These are phyloP conservation scores for Cryptoprocta ferox DNA, from an alignment of 2,797 vertebrate genomes.

Conservation along the genomic window DNA sequence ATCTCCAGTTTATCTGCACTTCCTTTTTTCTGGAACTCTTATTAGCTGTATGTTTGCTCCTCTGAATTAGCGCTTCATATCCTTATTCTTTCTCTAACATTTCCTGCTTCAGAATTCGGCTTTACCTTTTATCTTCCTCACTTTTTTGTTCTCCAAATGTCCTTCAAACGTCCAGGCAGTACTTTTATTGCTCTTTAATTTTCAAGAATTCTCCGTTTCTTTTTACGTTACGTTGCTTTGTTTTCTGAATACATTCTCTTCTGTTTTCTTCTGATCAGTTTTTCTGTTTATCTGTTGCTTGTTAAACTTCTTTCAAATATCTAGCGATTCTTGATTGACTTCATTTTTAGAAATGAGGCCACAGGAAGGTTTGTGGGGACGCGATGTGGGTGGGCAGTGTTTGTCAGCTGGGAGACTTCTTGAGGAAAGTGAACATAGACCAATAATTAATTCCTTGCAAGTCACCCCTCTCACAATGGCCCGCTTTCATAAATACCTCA, in stretches of 20 bases:
- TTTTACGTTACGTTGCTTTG: not conserved
- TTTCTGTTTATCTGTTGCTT: not conserved
- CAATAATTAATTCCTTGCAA: not conserved
- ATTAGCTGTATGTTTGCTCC: not conserved
- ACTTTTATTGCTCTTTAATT: constrained; percentile 3
- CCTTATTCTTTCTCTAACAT: not conserved
- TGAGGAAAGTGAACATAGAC: not conserved
- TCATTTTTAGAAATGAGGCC: not conserved
- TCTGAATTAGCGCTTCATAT: not conserved
- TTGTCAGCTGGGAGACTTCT: not conserved
- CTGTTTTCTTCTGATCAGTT: not conserved
- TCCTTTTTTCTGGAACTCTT: not conserved
- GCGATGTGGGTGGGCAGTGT: not conserved
- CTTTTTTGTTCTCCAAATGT: not conserved
- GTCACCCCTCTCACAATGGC: not conserved
- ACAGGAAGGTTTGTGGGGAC: not conserved
- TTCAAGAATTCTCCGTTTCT: not conserved
- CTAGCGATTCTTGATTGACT: not conserved
- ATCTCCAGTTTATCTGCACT: not conserved
- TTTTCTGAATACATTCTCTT: not conserved
- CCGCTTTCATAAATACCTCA: not conserved
- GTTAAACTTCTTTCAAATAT: not conserved
- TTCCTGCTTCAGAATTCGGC: not conserved
- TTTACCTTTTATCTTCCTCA: not conserved
- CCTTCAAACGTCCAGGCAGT: not conserved